Evolutionary conservation across 2,888 invertebrate species (phyloP).

Genomic region (Phania funesta): DNA sequence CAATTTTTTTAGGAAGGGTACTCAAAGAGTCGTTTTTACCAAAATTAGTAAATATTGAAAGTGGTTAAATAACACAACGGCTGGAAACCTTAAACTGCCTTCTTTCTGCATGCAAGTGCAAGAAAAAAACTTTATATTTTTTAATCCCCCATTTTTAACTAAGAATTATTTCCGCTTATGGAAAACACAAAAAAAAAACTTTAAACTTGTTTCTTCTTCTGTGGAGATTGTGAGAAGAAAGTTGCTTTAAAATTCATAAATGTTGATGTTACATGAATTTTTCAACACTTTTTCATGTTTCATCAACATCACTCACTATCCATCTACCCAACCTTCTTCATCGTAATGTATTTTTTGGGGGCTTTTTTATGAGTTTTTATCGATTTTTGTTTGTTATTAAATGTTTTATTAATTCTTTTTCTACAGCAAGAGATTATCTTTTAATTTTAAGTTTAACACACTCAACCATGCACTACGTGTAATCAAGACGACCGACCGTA

Average conservation of each 20-base stretch:
- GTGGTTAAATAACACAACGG: neutral
- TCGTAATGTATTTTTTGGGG: conserved; percentile 11
- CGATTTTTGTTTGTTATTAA: conserved; percentile 54
- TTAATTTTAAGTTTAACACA: conserved; percentile 60
- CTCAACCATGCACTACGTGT: neutral
- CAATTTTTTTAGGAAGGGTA: no score
- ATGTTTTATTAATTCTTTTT: conserved; percentile 64
- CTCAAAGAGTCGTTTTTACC: neutral
- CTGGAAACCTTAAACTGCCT: neutral
- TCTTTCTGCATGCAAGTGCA: neutral
- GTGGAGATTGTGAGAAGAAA: conserved; percentile 43
- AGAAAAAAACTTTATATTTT: neutral
- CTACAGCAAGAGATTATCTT: conserved; percentile 56
- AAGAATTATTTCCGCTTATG: neutral
- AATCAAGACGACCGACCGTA: neutral
- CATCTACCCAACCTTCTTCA: conserved; percentile 1
- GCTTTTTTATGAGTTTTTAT: conserved; percentile 40
- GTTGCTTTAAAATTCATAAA: conserved; percentile 48
- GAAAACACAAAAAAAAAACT: neutral
- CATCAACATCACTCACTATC: conserved; percentile 22
- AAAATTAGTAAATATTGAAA: neutral
- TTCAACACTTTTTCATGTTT: conserved; percentile 61
- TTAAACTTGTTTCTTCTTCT: conserved; percentile 15
- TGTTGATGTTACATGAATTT: conserved; percentile 45
- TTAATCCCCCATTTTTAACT: neutral